phyloP scores from a whole-genome alignment of 2,797 vertebrate species.

The Acanthopagrus latus region DNA sequence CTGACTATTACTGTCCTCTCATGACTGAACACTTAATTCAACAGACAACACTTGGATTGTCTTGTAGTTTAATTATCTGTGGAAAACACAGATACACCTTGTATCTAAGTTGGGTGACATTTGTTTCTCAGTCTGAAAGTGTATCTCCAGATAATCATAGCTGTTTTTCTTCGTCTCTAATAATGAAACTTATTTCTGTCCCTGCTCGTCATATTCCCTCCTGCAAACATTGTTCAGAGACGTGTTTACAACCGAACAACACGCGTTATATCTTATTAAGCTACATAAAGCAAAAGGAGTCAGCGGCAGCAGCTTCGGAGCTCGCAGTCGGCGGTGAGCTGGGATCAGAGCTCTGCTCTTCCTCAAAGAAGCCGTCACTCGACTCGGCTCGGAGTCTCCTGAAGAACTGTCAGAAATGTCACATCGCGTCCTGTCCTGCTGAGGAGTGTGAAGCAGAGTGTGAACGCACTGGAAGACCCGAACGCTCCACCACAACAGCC shows the following conservation, averaged over 20 bases:
- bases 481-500: no score
- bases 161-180: no score
- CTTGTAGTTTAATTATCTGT: neutral
- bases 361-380: neutral
- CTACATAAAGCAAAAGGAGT: no score
- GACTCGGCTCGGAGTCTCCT: neutral
- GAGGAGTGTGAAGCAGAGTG: neutral
- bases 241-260: no score
- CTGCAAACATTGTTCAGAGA: no score
- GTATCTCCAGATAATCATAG: no score
- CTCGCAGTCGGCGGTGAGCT: neutral
- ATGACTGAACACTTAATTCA: neutral
- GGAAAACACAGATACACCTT: no score
- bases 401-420: neutral
- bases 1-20: neutral
- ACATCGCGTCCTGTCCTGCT: neutral
- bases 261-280: no score
- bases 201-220: no score
- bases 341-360: neutral
- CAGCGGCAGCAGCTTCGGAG: neutral
- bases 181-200: no score
- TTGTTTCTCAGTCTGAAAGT: no score
- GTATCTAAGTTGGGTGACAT: no score
- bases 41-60: neutral
- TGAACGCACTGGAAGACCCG: neutral